Conservation (phyloP, 2,113 vertebrate genomes). For the Onychostruthus taczanowskii region DNA sequence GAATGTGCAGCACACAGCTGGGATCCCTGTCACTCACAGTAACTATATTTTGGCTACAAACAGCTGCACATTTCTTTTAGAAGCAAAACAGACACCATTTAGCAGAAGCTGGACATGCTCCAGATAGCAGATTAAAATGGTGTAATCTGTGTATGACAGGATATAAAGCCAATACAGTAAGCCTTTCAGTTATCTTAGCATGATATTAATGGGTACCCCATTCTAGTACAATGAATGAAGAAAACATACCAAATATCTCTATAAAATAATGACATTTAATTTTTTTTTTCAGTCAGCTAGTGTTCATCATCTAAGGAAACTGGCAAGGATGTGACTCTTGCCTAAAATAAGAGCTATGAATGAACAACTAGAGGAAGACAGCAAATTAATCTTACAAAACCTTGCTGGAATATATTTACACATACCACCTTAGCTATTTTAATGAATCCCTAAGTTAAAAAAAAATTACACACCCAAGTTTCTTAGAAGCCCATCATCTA, state of each 20-base stretch:
- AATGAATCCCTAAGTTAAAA: not conserved
- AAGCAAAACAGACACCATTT: constrained; percentile 16
- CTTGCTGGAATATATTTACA: not conserved
- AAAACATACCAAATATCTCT: not conserved
- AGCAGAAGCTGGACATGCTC: not conserved
- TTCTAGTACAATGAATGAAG: not conserved
- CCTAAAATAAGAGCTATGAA: not conserved
- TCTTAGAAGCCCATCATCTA: not conserved
- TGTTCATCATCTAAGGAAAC: not conserved
- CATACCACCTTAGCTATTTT: not conserved
- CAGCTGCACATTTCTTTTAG: not conserved
- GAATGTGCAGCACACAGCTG: not conserved
- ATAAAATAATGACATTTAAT: not conserved
- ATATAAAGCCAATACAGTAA: not conserved
- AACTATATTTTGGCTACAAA: not conserved
- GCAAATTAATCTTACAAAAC: not conserved
- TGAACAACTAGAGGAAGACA: not conserved
- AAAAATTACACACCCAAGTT: accelerated
- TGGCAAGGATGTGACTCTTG: not conserved
- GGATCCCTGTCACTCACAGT: not conserved
- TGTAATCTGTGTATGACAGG: constrained; percentile 8
- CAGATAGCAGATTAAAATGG: not conserved
- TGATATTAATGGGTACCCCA: not conserved
- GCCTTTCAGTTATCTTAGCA: not conserved
- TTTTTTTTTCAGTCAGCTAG: not conserved